These are phyloP conservation scores for Belgica antarctica DNA, from an alignment of 2,888 invertebrate species.

Conservation along the genomic window DNA sequence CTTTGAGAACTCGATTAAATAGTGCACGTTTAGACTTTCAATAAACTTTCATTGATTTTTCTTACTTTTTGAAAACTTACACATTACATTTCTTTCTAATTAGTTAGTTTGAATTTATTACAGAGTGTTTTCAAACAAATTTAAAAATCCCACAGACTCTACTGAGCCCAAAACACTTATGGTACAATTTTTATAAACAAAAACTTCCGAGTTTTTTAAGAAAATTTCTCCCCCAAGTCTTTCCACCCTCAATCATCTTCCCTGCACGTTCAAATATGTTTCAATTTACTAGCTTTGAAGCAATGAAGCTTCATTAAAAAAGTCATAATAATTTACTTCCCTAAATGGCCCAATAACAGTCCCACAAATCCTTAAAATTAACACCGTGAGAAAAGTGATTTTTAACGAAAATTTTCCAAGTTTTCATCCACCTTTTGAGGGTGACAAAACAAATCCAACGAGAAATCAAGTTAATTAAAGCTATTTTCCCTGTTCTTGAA, in stretches of 20 bases:
- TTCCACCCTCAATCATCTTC: neutral
- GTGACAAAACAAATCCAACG: neutral
- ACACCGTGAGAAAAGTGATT: conserved; percentile 5
- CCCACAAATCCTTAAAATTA: neutral
- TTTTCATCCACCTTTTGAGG: conserved; percentile 22
- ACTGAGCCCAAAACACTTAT: no score
- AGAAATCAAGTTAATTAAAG: neutral
- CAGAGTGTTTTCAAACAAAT: no score
- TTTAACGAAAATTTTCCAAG: neutral
- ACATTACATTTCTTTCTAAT: no score
- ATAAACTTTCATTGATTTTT: no score
- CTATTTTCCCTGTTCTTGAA: neutral
- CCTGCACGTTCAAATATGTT: neutral
- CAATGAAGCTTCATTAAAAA: conserved; percentile 6
- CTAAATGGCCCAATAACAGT: neutral
- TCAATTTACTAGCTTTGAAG: conserved; percentile 1
- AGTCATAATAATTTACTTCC: conserved; percentile 12
- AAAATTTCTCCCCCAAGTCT: neutral
- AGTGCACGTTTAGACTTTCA: no score
- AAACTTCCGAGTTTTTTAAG: no score
- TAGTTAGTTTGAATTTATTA: no score
- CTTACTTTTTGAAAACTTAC: no score
- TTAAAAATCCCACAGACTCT: no score
- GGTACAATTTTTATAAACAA: no score
- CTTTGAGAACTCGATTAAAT: no score